These are phyloP conservation scores for Phyllostomus hastatus DNA, from an alignment of 2,113 vertebrate genomes.

Conservation along the genomic window DNA sequence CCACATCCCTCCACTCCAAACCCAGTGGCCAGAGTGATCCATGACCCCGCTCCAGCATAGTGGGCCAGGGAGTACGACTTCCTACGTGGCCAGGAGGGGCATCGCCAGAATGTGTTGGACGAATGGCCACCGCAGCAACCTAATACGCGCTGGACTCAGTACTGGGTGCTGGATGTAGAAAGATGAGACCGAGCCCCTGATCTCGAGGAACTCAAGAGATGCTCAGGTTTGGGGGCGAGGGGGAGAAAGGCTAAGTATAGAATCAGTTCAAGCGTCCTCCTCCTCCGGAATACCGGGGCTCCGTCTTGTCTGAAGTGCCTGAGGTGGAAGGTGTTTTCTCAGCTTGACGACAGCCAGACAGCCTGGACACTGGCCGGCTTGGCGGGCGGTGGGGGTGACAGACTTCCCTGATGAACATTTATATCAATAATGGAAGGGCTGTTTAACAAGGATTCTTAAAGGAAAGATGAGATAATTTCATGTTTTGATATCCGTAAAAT, in stretches of 20 bases:
- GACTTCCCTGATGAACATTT: constrained; percentile 49
- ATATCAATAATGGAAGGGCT: constrained; percentile 70
- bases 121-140: not conserved
- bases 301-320: not conserved
- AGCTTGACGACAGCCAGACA: not conserved
- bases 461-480: constrained; percentile 77
- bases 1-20: not conserved
- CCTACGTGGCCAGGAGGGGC: not conserved
- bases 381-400: not conserved
- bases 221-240: not conserved
- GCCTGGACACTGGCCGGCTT: constrained; percentile 15
- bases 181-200: not conserved
- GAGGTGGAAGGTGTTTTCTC: not conserved
- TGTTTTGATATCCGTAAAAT: constrained; percentile 77
- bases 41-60: accelerated
- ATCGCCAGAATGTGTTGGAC: not conserved
- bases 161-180: not conserved
- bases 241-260: not conserved
- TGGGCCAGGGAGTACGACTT: not conserved
- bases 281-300: not conserved
- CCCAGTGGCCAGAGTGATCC: not conserved
- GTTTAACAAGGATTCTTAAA: constrained; percentile 71
- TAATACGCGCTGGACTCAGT: not conserved
- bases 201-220: not conserved
- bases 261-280: not conserved